Percentiles rank a stretch among this genome's conserved stretches.
Evolutionary conservation across 2,888 invertebrate genomes (phyloP).

Genomic region (Caenorhabditis auriculariae): DNA sequence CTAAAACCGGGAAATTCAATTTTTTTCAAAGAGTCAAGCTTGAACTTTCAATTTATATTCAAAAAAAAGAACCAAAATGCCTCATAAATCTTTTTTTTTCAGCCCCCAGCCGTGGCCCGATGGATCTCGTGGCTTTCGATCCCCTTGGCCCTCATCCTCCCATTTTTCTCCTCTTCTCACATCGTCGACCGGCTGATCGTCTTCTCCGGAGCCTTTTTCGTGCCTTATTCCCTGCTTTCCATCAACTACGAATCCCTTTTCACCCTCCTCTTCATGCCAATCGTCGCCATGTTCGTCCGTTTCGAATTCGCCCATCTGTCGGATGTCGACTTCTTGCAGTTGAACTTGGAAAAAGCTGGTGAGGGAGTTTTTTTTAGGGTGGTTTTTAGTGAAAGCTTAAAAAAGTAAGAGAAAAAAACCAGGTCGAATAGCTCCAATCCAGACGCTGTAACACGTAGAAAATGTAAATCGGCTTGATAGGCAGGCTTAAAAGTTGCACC

Average conservation of each 20-base stretch:
- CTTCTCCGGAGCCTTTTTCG: slow-evolving; percentile 16
- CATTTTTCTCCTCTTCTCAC: slow-evolving; percentile 6
- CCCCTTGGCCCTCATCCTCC: slow-evolving; percentile 16
- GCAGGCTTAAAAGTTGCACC: too few relatives aligned
- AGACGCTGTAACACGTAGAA: too few relatives aligned
- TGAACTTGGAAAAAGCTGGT: slow-evolving; percentile 5
- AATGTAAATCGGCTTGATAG: too few relatives aligned
- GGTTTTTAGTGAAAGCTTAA: too few relatives aligned
- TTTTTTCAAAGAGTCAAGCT: too few relatives aligned
- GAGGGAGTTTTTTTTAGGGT: background rate
- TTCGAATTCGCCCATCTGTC: slow-evolving; percentile 44
- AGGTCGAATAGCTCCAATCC: too few relatives aligned
- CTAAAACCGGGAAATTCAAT: too few relatives aligned
- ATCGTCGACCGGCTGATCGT: slow-evolving; percentile 17
- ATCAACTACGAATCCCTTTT: slow-evolving; percentile 59
- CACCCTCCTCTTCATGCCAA: slow-evolving; percentile 41
- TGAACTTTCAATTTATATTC: too few relatives aligned
- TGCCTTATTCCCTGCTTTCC: slow-evolving; percentile 53
- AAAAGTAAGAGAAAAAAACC: too few relatives aligned
- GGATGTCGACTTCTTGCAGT: slow-evolving; percentile 31
- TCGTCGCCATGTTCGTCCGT: slow-evolving; percentile 43
- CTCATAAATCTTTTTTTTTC: too few relatives aligned
- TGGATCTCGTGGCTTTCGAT: slow-evolving; percentile 40
- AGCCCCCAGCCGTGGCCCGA: slow-evolving; percentile 29
- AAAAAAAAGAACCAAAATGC: too few relatives aligned